Conservation (phyloP, 2,113 vertebrate species). For the Rhynchopsitta pachyrhyncha region DNA sequence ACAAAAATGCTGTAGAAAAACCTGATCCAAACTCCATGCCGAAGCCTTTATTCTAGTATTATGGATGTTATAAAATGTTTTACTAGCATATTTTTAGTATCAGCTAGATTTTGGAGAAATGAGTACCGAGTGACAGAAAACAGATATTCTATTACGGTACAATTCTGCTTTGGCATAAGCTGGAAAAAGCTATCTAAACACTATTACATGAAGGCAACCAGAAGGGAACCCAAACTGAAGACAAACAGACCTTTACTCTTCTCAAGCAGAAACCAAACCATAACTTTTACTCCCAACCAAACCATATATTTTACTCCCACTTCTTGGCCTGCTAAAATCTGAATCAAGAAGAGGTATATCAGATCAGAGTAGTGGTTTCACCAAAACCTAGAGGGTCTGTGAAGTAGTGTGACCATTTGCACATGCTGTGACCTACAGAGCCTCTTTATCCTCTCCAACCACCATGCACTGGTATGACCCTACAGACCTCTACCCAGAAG, state of each 20-base stretch:
- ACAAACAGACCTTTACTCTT: background rate
- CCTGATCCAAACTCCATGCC: background rate
- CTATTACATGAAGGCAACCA: background rate
- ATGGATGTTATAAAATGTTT: constrained; percentile 16
- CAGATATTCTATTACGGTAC: background rate
- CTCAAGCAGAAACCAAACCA: background rate
- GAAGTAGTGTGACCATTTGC: background rate
- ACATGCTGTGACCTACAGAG: fast-evolving
- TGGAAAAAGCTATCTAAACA: background rate
- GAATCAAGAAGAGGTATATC: background rate
- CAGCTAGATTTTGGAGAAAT: background rate
- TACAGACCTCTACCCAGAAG: background rate
- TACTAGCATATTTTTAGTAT: background rate
- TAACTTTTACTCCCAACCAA: background rate
- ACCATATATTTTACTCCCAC: background rate
- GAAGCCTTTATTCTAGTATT: background rate
- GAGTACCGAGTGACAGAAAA: background rate
- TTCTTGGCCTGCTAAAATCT: background rate
- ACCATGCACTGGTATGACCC: too few relatives aligned
- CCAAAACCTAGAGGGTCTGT: background rate
- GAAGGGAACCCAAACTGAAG: fast-evolving
- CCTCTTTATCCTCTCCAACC: background rate
- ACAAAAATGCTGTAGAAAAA: background rate
- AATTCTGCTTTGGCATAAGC: background rate
- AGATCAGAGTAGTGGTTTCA: background rate